phyloP scores from a whole-genome alignment of 1,140 invertebrate species.

The Dolichoris vasculosae region DNA sequence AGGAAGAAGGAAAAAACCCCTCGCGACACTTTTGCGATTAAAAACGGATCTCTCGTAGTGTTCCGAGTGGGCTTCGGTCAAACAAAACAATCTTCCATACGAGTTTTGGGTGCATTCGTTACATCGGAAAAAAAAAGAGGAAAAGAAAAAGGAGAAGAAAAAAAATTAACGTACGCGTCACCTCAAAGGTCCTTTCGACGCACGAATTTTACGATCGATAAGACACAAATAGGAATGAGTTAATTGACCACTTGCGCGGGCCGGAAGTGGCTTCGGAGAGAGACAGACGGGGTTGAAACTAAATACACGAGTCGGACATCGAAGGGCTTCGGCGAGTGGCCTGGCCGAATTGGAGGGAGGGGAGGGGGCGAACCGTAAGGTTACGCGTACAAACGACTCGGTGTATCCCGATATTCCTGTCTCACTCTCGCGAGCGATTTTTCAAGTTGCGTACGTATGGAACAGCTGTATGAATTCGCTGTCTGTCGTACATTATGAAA shows the following conservation, averaged over 20 bases:
- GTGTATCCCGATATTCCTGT: background rate
- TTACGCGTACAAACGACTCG: background rate
- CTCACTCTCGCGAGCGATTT: slow-evolving; percentile 14
- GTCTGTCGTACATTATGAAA: slow-evolving; percentile 34
- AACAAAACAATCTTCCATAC: background rate
- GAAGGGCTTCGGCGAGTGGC: slow-evolving; percentile 23
- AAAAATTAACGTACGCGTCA: background rate
- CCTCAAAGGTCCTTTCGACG: slow-evolving; percentile 45
- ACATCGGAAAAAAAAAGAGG: background rate
- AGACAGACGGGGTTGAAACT: slow-evolving; percentile 19
- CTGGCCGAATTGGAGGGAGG: background rate
- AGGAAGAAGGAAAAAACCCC: background rate
- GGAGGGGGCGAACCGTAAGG: background rate
- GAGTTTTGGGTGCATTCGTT: slow-evolving; percentile 1
- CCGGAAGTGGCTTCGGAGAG: slow-evolving; percentile 41
- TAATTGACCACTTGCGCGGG: slow-evolving; percentile 49
- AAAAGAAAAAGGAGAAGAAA: background rate
- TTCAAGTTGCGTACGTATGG: slow-evolving; percentile 35
- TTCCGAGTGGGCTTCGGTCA: background rate
- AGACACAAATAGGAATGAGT: slow-evolving; percentile 48
- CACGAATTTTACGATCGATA: slow-evolving; percentile 49
- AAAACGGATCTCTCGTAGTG: background rate
- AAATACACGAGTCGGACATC: slow-evolving; percentile 14
- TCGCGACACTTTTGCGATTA: background rate
- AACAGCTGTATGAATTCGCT: background rate